phyloP scores from a whole-genome alignment of 1,140 invertebrate genomes.

The Trichogramma pretiosum region DNA sequence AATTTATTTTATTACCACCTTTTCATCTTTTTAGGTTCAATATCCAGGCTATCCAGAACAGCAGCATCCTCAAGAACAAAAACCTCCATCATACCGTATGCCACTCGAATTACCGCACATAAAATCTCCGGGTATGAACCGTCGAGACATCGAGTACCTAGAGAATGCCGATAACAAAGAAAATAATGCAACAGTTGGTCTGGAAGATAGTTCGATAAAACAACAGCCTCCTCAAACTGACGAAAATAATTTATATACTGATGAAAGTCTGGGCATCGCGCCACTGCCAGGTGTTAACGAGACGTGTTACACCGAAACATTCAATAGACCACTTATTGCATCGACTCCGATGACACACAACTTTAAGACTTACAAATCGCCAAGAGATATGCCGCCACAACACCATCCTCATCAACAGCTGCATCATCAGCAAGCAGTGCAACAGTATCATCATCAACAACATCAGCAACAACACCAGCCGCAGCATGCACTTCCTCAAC shows the following conservation, averaged over 20 bases:
- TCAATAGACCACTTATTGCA: constrained; percentile 28
- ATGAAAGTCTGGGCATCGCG: constrained; percentile 34
- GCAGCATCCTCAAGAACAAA: constrained; percentile 24
- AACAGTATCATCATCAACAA: not conserved
- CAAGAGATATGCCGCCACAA: constrained; percentile 9
- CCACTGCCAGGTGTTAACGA: constrained; percentile 30
- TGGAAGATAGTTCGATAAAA: constrained; percentile 27
- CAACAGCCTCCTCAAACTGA: constrained; percentile 11
- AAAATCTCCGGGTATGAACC: constrained; percentile 39
- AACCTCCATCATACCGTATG: constrained; percentile 31
- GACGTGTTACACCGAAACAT: constrained; percentile 34
- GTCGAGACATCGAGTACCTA: constrained; percentile 36
- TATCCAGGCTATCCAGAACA: constrained; percentile 18
- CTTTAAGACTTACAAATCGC: constrained; percentile 29
- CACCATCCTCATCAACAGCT: constrained; percentile 9
- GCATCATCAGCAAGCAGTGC: constrained; percentile 2
- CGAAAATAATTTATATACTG: constrained; percentile 31
- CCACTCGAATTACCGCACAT: constrained; percentile 36
- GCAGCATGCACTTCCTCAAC: not conserved
- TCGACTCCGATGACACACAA: constrained; percentile 39
- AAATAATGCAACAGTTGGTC: constrained; percentile 31
- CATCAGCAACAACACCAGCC: not conserved
- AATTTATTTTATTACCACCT: not conserved
- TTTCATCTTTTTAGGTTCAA: constrained; percentile 24
- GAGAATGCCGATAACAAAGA: constrained; percentile 39